Percentiles rank a stretch among this genome's conserved stretches.
Conservation (phyloP, 2,888 invertebrate genomes). For the Pterobdella sp. region DNA sequence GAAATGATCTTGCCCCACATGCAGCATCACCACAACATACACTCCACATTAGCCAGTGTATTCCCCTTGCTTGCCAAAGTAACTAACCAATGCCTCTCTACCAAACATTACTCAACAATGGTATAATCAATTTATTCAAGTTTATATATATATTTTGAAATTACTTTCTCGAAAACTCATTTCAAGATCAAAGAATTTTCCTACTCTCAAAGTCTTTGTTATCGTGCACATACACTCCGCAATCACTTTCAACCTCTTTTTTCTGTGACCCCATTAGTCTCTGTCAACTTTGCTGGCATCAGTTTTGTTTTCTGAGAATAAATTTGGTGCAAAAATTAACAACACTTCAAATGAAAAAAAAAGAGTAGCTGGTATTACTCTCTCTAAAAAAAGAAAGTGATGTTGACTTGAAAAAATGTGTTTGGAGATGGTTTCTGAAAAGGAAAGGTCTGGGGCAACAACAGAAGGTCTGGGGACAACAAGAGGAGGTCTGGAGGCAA, state of each 20-base stretch:
- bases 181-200: neutral
- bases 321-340: too few relatives aligned
- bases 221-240: neutral
- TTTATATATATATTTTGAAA: neutral
- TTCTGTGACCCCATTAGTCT: constrained; percentile 66
- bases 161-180: neutral
- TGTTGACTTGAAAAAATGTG: too few relatives aligned
- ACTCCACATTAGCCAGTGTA: constrained; percentile 35
- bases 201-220: neutral
- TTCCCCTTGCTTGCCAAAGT: constrained; percentile 49
- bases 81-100: constrained; percentile 49
- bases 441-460: too few relatives aligned
- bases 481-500: too few relatives aligned
- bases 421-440: too few relatives aligned
- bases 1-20: constrained; percentile 65
- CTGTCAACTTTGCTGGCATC: constrained; percentile 68
- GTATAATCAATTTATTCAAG: constrained; percentile 36
- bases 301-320: neutral
- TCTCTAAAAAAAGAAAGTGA: too few relatives aligned
- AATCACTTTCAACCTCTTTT: constrained; percentile 42
- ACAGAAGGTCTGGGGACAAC: too few relatives aligned
- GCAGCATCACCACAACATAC: constrained; percentile 43
- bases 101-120: constrained; percentile 45
- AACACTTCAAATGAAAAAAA: too few relatives aligned
- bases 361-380: too few relatives aligned